Evolutionary conservation across 2,888 invertebrate species (phyloP), one percentile per base, ranked within the genome.

Genomic region (Meiosimyza platycephala): DNA sequence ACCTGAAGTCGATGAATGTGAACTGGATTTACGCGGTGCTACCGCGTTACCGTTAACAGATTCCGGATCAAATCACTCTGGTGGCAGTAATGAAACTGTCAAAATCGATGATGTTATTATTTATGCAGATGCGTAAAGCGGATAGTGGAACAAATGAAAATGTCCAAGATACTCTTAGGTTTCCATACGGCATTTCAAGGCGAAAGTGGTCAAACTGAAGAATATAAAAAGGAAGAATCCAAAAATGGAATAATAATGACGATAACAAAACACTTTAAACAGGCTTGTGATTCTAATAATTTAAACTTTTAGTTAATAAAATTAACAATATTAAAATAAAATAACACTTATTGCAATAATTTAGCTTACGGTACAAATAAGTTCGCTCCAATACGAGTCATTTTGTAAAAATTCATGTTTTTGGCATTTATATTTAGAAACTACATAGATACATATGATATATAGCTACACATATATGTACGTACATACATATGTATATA

Each of bases 41-140:
- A 74, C 78, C 72, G 77, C 80, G 50, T 75, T 79, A 68, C 76
- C 78, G 66, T 76, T 80, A 64, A 66, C 77, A 55, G 84, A 85
- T 77, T 79, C 81, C 2, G 81, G 83, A n/a, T 87, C 87, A 13
- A 81, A 87, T 82, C 87, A 88, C 81, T 88, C 88, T 18, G 88
- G 88, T 60, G 87, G 87, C 74, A 87, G 87, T 76, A 81, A 85
- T 81, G 85, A 84, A 76, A 88, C 88, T 66, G 84, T 87, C 64
- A 83, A 86, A 81, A 85, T 88, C 69, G 86, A 86, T 72, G 88
- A 88, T 77, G 83, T 86, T 74, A 86, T 87, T 63, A 82, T 82
- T 69, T 87, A 87, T 78, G 86, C 80, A 28, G 87, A 86, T 76
- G 85, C 85, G 77, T 86, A 77, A 81, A 68, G 54, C n/a, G 6